Percentiles rank a stretch among this genome's conserved stretches.
Conservation (phyloP, 2,113 vertebrate genomes). For the Australoheros scitulus region DNA sequence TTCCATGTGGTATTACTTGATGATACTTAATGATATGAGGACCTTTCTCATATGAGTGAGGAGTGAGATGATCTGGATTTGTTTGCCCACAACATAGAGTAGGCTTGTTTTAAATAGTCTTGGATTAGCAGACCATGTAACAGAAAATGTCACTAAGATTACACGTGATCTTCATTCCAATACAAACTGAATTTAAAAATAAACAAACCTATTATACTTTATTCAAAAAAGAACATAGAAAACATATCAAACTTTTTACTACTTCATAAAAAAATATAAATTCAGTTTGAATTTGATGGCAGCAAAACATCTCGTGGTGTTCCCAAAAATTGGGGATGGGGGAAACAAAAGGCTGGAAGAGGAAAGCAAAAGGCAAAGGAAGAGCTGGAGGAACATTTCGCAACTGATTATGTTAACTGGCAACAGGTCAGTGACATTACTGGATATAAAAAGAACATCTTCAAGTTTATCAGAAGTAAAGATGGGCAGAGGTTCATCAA, state of each 20-base stretch:
- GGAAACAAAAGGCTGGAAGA: neutral
- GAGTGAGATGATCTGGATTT: neutral
- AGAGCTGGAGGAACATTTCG: neutral
- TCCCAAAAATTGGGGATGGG: neutral
- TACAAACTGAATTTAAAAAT: neutral
- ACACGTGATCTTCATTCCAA: neutral
- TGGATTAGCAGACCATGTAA: neutral
- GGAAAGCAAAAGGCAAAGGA: neutral
- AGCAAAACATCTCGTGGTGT: neutral
- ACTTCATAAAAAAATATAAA: accelerated
- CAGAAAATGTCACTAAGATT: neutral
- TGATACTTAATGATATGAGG: neutral
- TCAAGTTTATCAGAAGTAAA: no score
- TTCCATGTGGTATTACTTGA: neutral
- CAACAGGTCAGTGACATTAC: neutral
- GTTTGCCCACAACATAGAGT: accelerated
- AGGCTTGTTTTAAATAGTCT: neutral
- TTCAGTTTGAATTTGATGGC: neutral
- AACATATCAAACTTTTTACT: neutral
- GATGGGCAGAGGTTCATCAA: no score
- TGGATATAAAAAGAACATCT: no score
- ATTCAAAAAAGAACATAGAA: neutral
- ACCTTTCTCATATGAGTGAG: accelerated
- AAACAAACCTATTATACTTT: neutral
- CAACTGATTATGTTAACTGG: neutral